A percentile compares a stretch with the other conserved stretches of the same genome.
These are phyloP conservation scores for Larimichthys crocea DNA, from an alignment of 2,113 vertebrate genomes.

Conservation along the genomic window DNA sequence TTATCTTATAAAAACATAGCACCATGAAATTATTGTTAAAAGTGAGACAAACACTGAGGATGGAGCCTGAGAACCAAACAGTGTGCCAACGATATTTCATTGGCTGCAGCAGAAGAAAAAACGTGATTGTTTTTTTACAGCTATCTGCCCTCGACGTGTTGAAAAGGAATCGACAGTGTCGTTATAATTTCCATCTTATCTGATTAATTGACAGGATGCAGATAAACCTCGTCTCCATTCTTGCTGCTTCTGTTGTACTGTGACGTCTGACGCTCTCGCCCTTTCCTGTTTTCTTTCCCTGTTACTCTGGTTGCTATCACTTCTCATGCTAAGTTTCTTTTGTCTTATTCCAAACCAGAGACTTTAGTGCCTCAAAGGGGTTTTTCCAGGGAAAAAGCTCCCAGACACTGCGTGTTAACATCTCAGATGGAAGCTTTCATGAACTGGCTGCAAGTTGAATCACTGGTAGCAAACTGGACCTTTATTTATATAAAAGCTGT, in stretches of 20 bases:
- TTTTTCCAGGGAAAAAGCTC: slow-evolving; percentile 13
- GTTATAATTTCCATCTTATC: background rate
- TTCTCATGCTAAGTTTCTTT: slow-evolving; percentile 20
- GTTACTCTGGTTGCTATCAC: slow-evolving; percentile 1
- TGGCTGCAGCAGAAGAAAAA: too few relatives aligned
- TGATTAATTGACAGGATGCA: background rate
- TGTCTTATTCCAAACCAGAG: slow-evolving; percentile 2
- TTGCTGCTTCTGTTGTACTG: background rate
- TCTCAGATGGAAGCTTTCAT: background rate
- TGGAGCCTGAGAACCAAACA: too few relatives aligned
- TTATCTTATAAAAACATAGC: too few relatives aligned
- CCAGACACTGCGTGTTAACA: slow-evolving; percentile 13
- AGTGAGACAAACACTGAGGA: too few relatives aligned
- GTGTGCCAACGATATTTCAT: too few relatives aligned
- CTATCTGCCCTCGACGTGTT: too few relatives aligned
- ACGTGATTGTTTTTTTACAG: too few relatives aligned
- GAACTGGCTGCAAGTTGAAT: slow-evolving; percentile 21
- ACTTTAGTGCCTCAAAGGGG: background rate
- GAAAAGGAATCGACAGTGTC: too few relatives aligned
- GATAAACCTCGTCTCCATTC: background rate
- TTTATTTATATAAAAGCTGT: slow-evolving; percentile 40
- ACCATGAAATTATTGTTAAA: too few relatives aligned
- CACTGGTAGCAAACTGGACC: slow-evolving; percentile 12
- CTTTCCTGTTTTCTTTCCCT: slow-evolving; percentile 8
- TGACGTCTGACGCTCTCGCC: background rate